Conservation (phyloP, 1,140 invertebrate genomes). For the Sipha flava region DNA sequence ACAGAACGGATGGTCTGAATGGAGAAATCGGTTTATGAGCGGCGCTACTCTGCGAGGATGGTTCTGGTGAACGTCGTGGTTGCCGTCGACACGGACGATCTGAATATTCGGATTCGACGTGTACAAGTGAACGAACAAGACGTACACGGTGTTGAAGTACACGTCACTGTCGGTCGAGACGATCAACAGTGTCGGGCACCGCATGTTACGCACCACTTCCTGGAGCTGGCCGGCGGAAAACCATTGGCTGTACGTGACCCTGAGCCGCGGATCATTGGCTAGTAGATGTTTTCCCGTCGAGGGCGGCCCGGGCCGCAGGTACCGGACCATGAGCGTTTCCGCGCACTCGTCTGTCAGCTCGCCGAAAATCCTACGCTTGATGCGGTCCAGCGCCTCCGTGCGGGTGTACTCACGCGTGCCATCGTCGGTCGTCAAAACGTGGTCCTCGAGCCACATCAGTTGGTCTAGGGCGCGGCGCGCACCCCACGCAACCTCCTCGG, state of each 20-base stretch:
- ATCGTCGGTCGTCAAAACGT: conserved; percentile 33
- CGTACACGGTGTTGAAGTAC: background rate
- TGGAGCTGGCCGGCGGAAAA: conserved; percentile 36
- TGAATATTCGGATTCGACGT: conserved; percentile 40
- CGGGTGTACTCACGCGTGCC: conserved; percentile 43
- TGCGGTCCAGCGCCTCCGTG: conserved; percentile 54
- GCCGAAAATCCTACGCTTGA: conserved; percentile 53
- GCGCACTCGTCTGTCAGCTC: conserved; percentile 53
- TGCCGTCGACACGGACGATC: conserved; percentile 48
- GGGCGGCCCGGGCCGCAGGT: conserved; percentile 47
- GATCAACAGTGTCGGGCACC: conserved; percentile 41
- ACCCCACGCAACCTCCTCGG: conserved; percentile 20
- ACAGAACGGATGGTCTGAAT: too few species aligned
- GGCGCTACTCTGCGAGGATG: conserved; percentile 48
- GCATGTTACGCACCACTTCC: conserved; percentile 35
- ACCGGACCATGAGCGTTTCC: conserved; percentile 59
- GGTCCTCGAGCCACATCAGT: conserved; percentile 26
- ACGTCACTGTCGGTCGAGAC: conserved; percentile 35
- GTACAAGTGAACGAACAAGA: conserved; percentile 36
- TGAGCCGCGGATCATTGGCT: conserved; percentile 43
- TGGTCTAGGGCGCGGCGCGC: conserved; percentile 40
- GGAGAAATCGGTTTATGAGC: conserved; percentile 45
- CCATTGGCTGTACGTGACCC: conserved; percentile 22
- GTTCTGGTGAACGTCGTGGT: conserved; percentile 57
- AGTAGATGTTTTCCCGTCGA: conserved; percentile 42